Base-by-base conservation (phyloP, 2,113 vertebrate species). In the Notothenia rossii region DNA sequence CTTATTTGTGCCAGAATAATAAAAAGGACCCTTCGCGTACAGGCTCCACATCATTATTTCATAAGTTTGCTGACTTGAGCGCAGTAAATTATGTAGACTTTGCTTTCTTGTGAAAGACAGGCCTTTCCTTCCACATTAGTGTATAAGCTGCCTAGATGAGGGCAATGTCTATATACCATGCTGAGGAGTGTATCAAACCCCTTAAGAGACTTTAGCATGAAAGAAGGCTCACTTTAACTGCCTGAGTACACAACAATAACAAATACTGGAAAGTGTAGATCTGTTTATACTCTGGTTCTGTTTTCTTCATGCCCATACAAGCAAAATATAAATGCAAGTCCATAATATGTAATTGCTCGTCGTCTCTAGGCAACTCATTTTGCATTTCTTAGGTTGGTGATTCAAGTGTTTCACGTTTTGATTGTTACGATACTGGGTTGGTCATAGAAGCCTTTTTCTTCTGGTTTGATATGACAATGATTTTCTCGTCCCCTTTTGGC, bases 11-110 rank as follows among this genome's bases (percentile, higher is more conserved):
- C 67, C 65, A 78, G 88, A 89, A 91, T 91, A 87, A 94, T 91
- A 93, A 92, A 92, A 86, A 2, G 25, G 78, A 85, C 81, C 81
- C 79, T 89, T 91, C 75, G 72, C 83, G 72, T 89, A 92, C 89
- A 86, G 86, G 88, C 70, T 81, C 84, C 59, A 48, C 93, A 93
- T 95, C 88, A 93, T 94, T 94, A 95, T 93, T 95, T 94, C 83
- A 93, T 91, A 88, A 81, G 86, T 88, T 91, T 86, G 77, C 83
- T 69, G 76, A 81, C 86, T 80, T 81, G 84, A 82, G 71, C n/a
- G n/a, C 29, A 12, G 86, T 93, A 89, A 94, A 95, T 94, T 88
- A 95, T 94, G 93, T 89, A 91, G 59, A 77, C 83, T 76, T 71
- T 77, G 79, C 77, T 83, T 86, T 86, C 81, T 68, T 76, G 78